phyloP scores from a whole-genome alignment of 2,113 vertebrate genomes.

The Eira barbara region DNA sequence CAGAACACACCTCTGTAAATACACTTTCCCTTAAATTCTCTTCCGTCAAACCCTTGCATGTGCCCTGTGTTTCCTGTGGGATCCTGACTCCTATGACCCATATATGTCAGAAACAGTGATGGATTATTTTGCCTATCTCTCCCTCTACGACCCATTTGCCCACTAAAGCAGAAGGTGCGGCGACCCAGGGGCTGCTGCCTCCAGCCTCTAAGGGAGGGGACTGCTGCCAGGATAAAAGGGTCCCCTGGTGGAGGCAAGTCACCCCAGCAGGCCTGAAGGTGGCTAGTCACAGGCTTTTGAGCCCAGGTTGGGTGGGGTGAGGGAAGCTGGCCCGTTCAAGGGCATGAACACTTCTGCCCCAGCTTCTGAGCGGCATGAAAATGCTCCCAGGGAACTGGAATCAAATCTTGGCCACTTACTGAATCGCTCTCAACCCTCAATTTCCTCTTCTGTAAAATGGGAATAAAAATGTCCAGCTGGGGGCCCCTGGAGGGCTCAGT shows the following conservation, averaged over 20 bases:
- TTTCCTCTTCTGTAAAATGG: neutral
- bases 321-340: neutral
- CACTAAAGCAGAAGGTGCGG: neutral
- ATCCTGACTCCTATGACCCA: neutral
- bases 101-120: neutral
- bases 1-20: neutral
- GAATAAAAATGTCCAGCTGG: neutral
- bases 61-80: neutral
- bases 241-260: rapidly evolving
- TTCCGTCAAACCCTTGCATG: neutral
- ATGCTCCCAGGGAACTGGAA: neutral
- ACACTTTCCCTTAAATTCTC: neutral
- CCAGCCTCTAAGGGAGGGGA: neutral
- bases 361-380: neutral
- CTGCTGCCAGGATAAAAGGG: neutral
- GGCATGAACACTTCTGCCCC: neutral
- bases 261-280: rapidly evolving
- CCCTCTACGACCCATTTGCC: too few relatives aligned
- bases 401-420: neutral
- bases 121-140: neutral
- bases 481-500: neutral
- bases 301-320: neutral
- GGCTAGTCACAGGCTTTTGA: neutral
- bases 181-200: neutral
- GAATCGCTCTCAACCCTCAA: neutral